Evolutionary conservation across 1,140 invertebrate genomes (phyloP).

Genomic region (Calliphora vicina): DNA sequence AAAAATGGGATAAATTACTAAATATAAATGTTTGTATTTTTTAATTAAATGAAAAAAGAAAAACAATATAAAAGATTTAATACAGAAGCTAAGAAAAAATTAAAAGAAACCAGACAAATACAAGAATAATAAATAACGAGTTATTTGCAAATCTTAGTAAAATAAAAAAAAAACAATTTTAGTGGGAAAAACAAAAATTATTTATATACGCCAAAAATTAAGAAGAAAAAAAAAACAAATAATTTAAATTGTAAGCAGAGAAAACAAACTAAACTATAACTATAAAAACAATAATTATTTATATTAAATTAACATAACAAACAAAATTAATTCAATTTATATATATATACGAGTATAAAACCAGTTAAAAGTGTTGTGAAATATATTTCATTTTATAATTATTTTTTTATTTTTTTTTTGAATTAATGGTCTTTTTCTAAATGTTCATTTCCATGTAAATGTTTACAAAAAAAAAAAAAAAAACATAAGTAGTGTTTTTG

Average conservation of each 20-base stretch:
- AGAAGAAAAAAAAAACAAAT: background rate
- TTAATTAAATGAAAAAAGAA: background rate
- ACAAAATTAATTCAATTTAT: background rate
- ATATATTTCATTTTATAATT: constrained; percentile 11
- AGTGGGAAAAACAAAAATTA: background rate
- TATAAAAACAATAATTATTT: constrained; percentile 15
- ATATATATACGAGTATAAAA: background rate
- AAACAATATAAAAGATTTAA: background rate
- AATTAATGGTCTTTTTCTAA: background rate
- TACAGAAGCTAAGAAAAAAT: background rate
- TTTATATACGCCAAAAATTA: background rate
- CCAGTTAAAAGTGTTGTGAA: constrained; percentile 19
- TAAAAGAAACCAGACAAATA: background rate
- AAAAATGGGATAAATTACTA: background rate
- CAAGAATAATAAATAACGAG: background rate
- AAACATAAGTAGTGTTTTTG: background rate
- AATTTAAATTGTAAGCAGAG: no score
- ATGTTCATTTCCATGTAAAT: background rate
- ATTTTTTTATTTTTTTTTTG: background rate
- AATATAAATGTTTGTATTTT: background rate
- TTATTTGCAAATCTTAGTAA: background rate
- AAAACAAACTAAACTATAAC: background rate
- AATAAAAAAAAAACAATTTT: background rate
- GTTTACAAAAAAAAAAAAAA: no score
- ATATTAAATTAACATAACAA: background rate